Base-by-base conservation (phyloP, 2,797 vertebrate species). In the Euphonia xanthogaster region DNA sequence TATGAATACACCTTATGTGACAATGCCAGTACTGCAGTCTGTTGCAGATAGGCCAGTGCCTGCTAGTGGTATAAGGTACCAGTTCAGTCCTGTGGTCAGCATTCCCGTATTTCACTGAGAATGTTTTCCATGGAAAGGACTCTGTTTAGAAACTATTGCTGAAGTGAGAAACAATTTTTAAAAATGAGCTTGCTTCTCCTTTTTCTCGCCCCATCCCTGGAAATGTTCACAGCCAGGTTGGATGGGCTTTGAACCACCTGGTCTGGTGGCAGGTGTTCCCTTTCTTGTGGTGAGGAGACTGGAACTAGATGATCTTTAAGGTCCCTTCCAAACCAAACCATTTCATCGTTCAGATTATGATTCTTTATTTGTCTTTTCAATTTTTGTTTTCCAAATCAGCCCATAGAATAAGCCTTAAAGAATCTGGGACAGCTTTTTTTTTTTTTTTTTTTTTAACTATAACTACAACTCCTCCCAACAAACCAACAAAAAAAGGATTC, bases 1-100 rank as follows among this genome's bases (percentile, higher is more conserved):
- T 5, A 6, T 23, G 68, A 28, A 22, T 8, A n/a, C 2, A 6
- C 20, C 28, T 12, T 2, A 0, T 3, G 21, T 40, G 61, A n/a
- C 72, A 44, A 24, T 27, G 53, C 24, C 45, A 27, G 35, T 25
- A 3, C 4, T 50, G 54, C 58, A 35, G 27, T 31, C 28, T 54
- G 9, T 6, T 35, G 53, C 13, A 45, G 51, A 17, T 2, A 27
- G 44, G 22, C 33, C 60, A n/a, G 33, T 13, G 68, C 57, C 18
- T 73, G 37, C 24, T 22, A 27, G 37, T 28, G 31, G 35, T 51
- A 3, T 22, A 33, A 67, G 20, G 5, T 5, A 23, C 10, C 39
- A 5, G 33, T 31, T 35, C 24, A 20, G 25, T 47, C 53, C 35
- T 12, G 10, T 2, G 6, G 8, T 25, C 44, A 31, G 3, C 18